Conservation (phyloP, 2,113 vertebrate species). For the Rhizomys pruinosus region DNA sequence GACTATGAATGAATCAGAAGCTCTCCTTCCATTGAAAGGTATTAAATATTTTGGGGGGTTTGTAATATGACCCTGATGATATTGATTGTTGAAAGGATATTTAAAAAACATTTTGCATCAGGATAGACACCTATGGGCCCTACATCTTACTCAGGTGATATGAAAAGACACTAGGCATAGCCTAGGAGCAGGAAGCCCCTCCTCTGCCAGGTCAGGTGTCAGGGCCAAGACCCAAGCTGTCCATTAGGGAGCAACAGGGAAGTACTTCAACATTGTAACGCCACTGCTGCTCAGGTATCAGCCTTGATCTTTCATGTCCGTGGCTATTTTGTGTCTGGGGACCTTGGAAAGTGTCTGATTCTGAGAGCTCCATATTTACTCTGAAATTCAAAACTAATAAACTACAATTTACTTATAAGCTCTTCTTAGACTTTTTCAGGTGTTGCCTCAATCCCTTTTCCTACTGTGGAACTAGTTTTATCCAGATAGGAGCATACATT, state of each 20-base stretch:
- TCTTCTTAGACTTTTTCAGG: slow-evolving; percentile 7
- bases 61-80: slow-evolving; percentile 5
- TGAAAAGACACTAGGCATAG: neutral
- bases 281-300: neutral
- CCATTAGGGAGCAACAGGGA: neutral
- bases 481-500: neutral
- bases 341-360: neutral
- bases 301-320: neutral
- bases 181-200: neutral
- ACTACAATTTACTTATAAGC: neutral
- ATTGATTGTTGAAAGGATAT: neutral
- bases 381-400: slow-evolving; percentile 4
- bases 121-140: neutral
- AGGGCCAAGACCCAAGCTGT: neutral
- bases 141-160: neutral
- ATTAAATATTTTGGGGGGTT: slow-evolving; percentile 32
- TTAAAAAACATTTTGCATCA: slow-evolving; percentile 29
- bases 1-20: neutral
- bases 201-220: neutral
- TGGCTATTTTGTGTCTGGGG: neutral
- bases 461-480: neutral
- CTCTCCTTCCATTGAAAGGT: neutral
- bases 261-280: neutral
- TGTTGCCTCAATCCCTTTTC: neutral
- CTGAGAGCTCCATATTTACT: slow-evolving; percentile 37